Conservation (phyloP, 1,140 invertebrate species). For the Thereuonema tuberculata region DNA sequence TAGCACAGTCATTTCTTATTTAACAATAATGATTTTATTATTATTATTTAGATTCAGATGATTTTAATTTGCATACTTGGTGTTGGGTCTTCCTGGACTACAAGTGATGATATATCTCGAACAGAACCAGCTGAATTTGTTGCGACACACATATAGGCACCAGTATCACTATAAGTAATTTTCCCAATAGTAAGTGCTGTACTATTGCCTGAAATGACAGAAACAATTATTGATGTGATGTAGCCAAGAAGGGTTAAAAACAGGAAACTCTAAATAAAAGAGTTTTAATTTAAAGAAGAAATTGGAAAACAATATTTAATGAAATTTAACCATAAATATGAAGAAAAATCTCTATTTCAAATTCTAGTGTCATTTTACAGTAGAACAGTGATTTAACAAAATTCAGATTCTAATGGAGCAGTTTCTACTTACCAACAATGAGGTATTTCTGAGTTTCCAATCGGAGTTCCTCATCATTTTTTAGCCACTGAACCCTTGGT, state of each 20-base stretch:
- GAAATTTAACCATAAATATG: no score
- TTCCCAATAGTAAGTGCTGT: slow-evolving; percentile 49
- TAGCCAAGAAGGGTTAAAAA: no score
- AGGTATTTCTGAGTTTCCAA: slow-evolving; percentile 43
- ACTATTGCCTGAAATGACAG: slow-evolving; percentile 38
- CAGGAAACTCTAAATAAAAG: not conserved
- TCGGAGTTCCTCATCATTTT: slow-evolving; percentile 51
- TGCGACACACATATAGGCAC: slow-evolving; percentile 62
- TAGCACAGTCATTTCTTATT: no score
- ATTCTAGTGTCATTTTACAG: no score
- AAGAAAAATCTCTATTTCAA: no score
- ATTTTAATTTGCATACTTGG: no score
- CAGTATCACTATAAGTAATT: slow-evolving; percentile 48
- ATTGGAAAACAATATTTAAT: no score
- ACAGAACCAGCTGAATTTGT: slow-evolving; percentile 51
- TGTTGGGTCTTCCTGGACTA: slow-evolving; percentile 52
- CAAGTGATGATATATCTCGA: slow-evolving; percentile 52
- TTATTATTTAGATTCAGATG: no score
- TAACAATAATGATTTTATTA: no score
- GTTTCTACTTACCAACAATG: slow-evolving; percentile 42
- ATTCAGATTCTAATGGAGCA: no score
- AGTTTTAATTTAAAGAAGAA: not conserved
- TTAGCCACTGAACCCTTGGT: slow-evolving; percentile 48
- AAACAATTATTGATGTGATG: not conserved
- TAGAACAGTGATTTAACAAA: no score